Conservation (phyloP, 2,113 vertebrate genomes). For the Platichthys stellatus region DNA sequence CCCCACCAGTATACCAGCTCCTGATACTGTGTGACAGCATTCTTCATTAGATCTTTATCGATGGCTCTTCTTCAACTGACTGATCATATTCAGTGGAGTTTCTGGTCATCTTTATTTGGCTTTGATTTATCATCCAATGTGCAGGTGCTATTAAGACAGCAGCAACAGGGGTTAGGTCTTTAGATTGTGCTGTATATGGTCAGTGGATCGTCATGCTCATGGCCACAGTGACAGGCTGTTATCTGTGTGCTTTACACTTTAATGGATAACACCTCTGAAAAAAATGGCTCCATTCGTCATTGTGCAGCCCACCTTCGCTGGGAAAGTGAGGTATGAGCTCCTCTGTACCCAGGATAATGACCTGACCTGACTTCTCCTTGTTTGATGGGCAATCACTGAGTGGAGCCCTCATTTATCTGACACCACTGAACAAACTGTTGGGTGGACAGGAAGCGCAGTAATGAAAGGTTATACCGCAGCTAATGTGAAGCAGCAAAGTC, state of each 20-base stretch:
- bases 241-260: slow-evolving; percentile 94
- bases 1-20: slow-evolving; percentile 49
- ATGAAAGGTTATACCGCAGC: not conserved
- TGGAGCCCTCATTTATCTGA: slow-evolving; percentile 27
- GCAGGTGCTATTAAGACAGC: not conserved
- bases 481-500: slow-evolving; percentile 2
- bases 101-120: slow-evolving; percentile 83
- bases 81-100: slow-evolving; percentile 84
- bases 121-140: slow-evolving; percentile 88
- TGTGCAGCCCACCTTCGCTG: slow-evolving; percentile 44
- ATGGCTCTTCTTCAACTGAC: slow-evolving; percentile 81
- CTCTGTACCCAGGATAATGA: slow-evolving; percentile 69
- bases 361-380: slow-evolving; percentile 3
- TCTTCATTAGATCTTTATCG: slow-evolving; percentile 89
- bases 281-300: slow-evolving; percentile 88
- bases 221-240: slow-evolving; percentile 86
- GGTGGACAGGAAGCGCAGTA: not conserved
- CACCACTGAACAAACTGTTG: slow-evolving; percentile 2
- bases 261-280: slow-evolving; percentile 93
- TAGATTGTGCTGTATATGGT: slow-evolving; percentile 28
- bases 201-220: slow-evolving; percentile 89
- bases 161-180: not conserved
- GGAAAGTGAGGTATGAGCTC: slow-evolving; percentile 86
- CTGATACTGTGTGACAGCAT: slow-evolving; percentile 83
- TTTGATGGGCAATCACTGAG: slow-evolving; percentile 8